A percentile compares a stretch with the other conserved stretches of the same genome.
These are phyloP conservation scores for Distichodus sexfasciatus DNA, from an alignment of 2,797 vertebrate species.

Conservation along the genomic window DNA sequence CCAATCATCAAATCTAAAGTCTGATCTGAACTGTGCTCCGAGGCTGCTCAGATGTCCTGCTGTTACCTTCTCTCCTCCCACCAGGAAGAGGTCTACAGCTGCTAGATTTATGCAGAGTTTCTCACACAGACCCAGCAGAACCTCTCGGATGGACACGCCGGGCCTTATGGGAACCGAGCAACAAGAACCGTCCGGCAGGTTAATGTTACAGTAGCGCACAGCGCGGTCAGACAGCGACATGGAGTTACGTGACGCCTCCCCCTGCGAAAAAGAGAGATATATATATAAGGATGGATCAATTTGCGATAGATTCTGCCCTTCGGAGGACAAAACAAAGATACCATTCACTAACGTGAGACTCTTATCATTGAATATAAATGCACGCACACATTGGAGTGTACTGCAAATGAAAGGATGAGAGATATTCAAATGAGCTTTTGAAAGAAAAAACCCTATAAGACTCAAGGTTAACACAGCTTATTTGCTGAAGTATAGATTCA, in stretches of 20 bases:
- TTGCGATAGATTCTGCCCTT: too few species aligned
- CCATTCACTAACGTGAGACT: too few species aligned
- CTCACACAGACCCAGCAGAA: slow-evolving; percentile 90
- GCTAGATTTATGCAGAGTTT: slow-evolving; percentile 91
- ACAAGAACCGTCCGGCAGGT: slow-evolving; percentile 87
- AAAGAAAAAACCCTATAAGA: background rate
- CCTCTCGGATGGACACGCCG: slow-evolving; percentile 88
- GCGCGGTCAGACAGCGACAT: slow-evolving; percentile 73
- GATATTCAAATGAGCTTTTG: background rate
- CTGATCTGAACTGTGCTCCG: background rate
- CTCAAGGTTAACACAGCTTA: background rate
- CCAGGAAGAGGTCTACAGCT: slow-evolving; percentile 93
- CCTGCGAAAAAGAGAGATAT: slow-evolving; percentile 60
- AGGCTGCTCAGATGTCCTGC: background rate
- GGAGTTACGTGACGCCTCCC: slow-evolving; percentile 75
- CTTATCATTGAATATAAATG: too few species aligned
- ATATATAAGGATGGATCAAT: background rate
- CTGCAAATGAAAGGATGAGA: background rate
- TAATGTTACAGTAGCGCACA: slow-evolving; percentile 86
- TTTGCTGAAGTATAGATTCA: too few species aligned
- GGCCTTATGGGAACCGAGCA: slow-evolving; percentile 81
- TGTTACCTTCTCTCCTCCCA: slow-evolving; percentile 93
- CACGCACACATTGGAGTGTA: too few species aligned
- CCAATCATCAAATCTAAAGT: too few species aligned
- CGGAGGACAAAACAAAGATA: too few species aligned